Base-by-base conservation (phyloP, 2,888 invertebrate genomes). In the Brenthis daphne region DNA sequence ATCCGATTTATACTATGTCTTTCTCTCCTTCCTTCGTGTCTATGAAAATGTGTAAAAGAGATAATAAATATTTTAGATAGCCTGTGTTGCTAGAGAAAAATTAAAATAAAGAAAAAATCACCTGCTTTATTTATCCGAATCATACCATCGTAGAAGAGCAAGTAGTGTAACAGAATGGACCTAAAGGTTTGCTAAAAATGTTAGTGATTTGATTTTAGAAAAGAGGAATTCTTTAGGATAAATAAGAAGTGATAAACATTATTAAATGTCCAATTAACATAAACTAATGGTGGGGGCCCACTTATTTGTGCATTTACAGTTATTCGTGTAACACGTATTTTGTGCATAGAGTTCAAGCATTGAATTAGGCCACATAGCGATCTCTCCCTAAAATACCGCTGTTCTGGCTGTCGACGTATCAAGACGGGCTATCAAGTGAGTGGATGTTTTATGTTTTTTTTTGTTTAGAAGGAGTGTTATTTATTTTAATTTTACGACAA, bases 321-420 rank as follows among this genome's bases (percentile, higher is more conserved):
- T 92, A 92, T 84, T 86, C 90, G 88, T 87, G 90, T 91, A 92
- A 92, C 92, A 92, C 92, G 91, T 92, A 92, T 92, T 91, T 92
- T 92, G 92, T 92, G 92, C 90, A 92, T 91, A 90, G 88, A 92
- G 92, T 89, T 91, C 80, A 84, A 89, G 89, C 89, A 89, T 90
- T 90, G 92, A 93, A 93, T 93, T 93, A 93, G 93, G 93, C 93
- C 93, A 93, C 93, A 93, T 93, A 93, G 93, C 93, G 92, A 93
- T 93, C 92, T 93, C 93, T 93, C 93, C 93, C 93, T 93, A 91
- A 93, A 92, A 92, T 93, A 93, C 93, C 93, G 93, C 93, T 92
- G 92, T 88, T 92, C 90, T 90, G 91, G 90, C 82, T 92, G 92
- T 93, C 92, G 93, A 93, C 93, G 93, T 93, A 93, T 92, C 89